Base-by-base conservation (phyloP, 2,888 invertebrate genomes). In the Parascotia fuliginaria region DNA sequence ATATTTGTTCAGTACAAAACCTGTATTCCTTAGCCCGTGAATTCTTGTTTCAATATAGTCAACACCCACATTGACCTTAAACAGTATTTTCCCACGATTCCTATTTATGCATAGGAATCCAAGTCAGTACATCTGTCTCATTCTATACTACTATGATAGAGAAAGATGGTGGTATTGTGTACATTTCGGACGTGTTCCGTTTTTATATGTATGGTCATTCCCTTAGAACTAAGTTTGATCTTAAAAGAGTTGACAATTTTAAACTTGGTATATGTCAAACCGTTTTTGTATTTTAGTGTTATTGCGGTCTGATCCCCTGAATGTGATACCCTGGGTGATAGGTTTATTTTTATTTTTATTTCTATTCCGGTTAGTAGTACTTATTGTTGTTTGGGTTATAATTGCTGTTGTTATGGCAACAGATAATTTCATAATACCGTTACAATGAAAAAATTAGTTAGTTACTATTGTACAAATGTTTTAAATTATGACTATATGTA, bases 21-120 rank as follows among this genome's bases (percentile, higher is more conserved):
- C 5, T 47, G 36, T 60, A 43, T 38, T 24, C 32, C 15, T 29
- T 41, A 9, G 27, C 34, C 37, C 33, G 41, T 52, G 19, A 42
- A 46, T 51, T 57, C 47, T 56, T 29, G 44, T 57, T 49, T 36
- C 29, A 56, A 51, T 50, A 47, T 54, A 61, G 53, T 47, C 27
- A 42, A 57, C 61, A 46, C 65, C 72, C 56, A 69, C 67, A 48
- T 6, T 48, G 39, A 47, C 59, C 56, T 42, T 27, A 15, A 65
- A 61, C 73, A 67, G 70, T 78, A 73, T 79, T 79, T 85, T 85
- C 85, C 79, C 85, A 85, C 84, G 83, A 77, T 69, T 55, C 62
- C 71, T 76, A 75, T 75, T 76, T 77, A 76, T 75, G 73, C 74
- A 69, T 61, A 70, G 71, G 70, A 74, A 80, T 77, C 70, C 72